Base-by-base conservation (phyloP, 2,113 vertebrate genomes). In the Eulemur rufifrons region DNA sequence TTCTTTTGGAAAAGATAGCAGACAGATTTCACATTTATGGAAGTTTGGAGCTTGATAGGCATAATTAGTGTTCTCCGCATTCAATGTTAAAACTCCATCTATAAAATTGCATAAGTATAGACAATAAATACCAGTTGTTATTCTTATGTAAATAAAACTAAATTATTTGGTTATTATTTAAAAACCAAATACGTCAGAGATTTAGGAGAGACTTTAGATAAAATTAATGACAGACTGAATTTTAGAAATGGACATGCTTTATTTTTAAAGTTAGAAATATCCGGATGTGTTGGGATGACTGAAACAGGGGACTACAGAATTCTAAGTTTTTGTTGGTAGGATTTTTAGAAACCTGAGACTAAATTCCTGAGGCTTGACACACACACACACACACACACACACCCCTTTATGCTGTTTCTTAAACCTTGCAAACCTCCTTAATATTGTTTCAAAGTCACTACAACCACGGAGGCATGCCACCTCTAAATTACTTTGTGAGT, bases 11-110 rank as follows among this genome's bases (percentile, higher is more conserved):
- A 99, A 99, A 93, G 98, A 98, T 93, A 99, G 99, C 90, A 99
- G 98, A 97, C 99, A 99, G 96, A 99, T 99, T 20, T 99, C 99
- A 98, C 99, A 99, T 97, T 99, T 99, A 98, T 93, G 99, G 94
- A 99, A 99, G 98, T 89, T 98, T 94, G 99, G 95, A 92, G 99
- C 98, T 94, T 98, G 99, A 97, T 98, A 99, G 12, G 98, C 98
- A 98, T 98, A 99, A 96, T 88, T 98, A 97, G 96, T 11, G 95
- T 97, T 98, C 63, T 99, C 99, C 83, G 12, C 97, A 84, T 98
- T 99, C 3, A 97, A 66, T 73, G 99, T 98, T 97, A 98, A 97
- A 97, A 98, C 97, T 92, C 97, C 98, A 98, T 98, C 99, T 99
- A 95, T 25, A 98, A 98, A 98, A 97, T n/a, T 71, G 94, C 54